Conservation (phyloP, 2,797 vertebrate species). For the Melanotaenia maccullochi region DNA sequence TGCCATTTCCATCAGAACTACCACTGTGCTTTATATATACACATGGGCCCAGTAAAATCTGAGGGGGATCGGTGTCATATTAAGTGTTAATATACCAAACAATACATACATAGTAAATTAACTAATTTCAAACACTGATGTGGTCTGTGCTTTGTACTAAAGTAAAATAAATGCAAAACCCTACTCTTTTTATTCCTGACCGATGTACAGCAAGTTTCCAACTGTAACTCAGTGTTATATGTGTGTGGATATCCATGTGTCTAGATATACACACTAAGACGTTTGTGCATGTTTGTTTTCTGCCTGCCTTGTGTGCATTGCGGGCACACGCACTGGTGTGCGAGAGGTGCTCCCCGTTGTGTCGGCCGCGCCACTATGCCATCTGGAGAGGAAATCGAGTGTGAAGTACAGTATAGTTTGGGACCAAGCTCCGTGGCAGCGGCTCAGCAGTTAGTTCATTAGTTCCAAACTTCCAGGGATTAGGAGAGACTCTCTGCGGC, state of each 20-base stretch:
- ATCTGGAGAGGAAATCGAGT: conserved; percentile 99
- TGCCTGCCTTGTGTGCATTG: conserved; percentile 51
- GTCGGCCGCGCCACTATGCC: conserved; percentile 91
- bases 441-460: conserved; percentile 99
- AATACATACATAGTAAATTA: not conserved
- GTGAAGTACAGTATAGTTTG: conserved; percentile 99
- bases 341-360: conserved; percentile 92
- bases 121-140: conserved; percentile 14
- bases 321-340: conserved; percentile 64
- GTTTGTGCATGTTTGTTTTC: conserved; percentile 48
- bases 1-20: not conserved
- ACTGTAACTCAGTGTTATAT: conserved; percentile 29
- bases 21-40: not conserved
- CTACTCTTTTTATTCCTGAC: conserved; percentile 78
- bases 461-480: conserved; percentile 99
- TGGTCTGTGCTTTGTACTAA: conserved; percentile 2
- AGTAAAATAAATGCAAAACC: conserved; percentile 65
- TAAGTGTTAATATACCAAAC: conserved; percentile 1
- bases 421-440: conserved; percentile 96
- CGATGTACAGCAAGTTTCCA: conserved; percentile 85
- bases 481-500: conserved; percentile 90
- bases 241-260: conserved; percentile 16
- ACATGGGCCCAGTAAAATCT: conserved; percentile 14
- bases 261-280: conserved; percentile 22
- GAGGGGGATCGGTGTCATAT: not conserved